Conservation (phyloP, 2,888 invertebrate species). For the Augochlorella aurata region DNA sequence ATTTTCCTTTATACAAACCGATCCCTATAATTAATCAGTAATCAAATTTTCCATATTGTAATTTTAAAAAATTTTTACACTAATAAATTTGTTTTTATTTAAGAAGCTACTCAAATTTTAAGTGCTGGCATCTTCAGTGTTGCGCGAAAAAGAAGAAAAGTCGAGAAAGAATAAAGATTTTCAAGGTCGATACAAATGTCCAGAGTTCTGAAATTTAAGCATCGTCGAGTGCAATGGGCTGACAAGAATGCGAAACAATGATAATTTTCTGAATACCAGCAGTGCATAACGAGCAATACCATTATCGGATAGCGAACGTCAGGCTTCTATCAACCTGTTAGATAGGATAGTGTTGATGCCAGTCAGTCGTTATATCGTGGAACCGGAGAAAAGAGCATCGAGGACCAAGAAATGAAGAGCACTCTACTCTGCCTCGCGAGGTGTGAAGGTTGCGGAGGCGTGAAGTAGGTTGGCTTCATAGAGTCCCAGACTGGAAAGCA, state of each 20-base stretch:
- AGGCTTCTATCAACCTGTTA: background rate
- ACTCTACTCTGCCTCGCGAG: slow-evolving; percentile 73
- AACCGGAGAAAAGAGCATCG: slow-evolving; percentile 36
- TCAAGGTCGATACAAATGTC: too few relatives aligned
- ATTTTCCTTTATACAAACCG: too few relatives aligned
- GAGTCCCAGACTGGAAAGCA: slow-evolving; percentile 55
- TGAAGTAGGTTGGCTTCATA: slow-evolving; percentile 69
- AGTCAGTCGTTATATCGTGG: slow-evolving; percentile 48
- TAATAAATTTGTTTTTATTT: too few relatives aligned
- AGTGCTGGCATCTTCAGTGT: too few relatives aligned
- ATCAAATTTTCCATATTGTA: too few relatives aligned
- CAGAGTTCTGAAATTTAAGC: too few relatives aligned
- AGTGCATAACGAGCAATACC: background rate
- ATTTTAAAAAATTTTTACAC: too few relatives aligned
- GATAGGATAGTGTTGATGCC: slow-evolving; percentile 41
- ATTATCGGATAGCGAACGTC: background rate
- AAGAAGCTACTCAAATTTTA: too few relatives aligned
- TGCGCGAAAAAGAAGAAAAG: too few relatives aligned
- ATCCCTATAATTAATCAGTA: too few relatives aligned
- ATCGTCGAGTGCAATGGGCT: too few relatives aligned
- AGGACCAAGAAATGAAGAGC: slow-evolving; percentile 74
- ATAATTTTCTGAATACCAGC: background rate
- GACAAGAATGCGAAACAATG: background rate
- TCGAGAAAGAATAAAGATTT: too few relatives aligned
- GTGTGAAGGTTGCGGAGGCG: slow-evolving; percentile 74